These are phyloP conservation scores for Mesorhabditis belari DNA, from an alignment of 2,888 invertebrate species.

Conservation along the genomic window DNA sequence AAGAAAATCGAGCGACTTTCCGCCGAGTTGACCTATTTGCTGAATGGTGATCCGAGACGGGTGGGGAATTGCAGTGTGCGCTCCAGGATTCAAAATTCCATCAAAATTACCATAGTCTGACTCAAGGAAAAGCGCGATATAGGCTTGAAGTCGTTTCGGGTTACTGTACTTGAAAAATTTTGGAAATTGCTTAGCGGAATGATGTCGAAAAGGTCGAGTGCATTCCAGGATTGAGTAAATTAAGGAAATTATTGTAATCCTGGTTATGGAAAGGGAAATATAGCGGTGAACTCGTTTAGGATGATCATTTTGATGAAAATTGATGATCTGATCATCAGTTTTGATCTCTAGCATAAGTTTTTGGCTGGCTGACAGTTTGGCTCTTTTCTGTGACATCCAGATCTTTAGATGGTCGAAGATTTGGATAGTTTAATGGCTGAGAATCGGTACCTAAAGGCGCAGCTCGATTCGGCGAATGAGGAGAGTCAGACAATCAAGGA, in stretches of 20 bases:
- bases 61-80: conserved; percentile 6
- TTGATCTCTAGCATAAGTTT: too few relatives aligned
- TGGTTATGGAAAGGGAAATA: too few relatives aligned
- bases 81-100: neutral
- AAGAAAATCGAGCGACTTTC: conserved; percentile 23
- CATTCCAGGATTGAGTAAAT: too few relatives aligned
- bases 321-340: too few relatives aligned
- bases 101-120: neutral
- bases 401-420: conserved; percentile 31
- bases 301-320: too few relatives aligned
- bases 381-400: neutral
- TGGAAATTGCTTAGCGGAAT: conserved; percentile 6
- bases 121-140: neutral
- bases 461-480: conserved; percentile 58
- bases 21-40: conserved; percentile 27
- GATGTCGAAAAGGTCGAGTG: too few relatives aligned
- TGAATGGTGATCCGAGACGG: conserved; percentile 32
- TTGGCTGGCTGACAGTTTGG: too few relatives aligned
- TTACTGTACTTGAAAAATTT: neutral
- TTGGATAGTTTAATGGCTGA: conserved; percentile 35
- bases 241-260: neutral
- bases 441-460: conserved; percentile 63
- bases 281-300: too few relatives aligned
- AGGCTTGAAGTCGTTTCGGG: too few relatives aligned
- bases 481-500: conserved; percentile 57